Conservation (phyloP, 2,113 vertebrate species). For the Scalopus aquaticus region DNA sequence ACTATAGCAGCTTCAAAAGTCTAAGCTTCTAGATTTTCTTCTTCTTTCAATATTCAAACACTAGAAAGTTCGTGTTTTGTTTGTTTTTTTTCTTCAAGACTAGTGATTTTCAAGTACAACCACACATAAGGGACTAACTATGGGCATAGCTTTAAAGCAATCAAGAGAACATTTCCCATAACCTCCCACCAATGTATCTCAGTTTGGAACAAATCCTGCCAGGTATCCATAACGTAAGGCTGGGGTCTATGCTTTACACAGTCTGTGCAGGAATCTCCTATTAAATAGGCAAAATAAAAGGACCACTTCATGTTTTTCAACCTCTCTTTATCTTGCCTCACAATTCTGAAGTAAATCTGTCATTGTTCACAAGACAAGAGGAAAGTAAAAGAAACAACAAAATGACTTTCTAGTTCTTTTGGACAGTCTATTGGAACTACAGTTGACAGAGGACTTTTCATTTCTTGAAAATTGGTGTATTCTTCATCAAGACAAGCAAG, state of each 20-base stretch:
- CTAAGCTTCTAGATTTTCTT: not conserved
- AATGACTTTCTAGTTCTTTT: not conserved
- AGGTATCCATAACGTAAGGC: not conserved
- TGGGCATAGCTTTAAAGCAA: not conserved
- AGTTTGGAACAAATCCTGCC: not conserved
- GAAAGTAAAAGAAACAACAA: not conserved
- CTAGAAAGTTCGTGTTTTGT: not conserved
- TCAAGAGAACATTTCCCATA: not conserved
- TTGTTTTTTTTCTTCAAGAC: not conserved
- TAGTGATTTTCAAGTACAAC: slow-evolving; percentile 26
- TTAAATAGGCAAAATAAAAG: not conserved
- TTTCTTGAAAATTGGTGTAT: slow-evolving; percentile 28
- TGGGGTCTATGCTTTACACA: not conserved
- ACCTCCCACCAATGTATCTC: not conserved
- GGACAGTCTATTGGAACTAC: not conserved
- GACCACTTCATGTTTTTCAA: not conserved
- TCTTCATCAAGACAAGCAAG: not conserved
- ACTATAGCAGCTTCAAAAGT: not conserved
- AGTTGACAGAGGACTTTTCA: not conserved
- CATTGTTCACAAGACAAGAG: not conserved
- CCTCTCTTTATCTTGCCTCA: not conserved
- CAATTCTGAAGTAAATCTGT: not conserved
- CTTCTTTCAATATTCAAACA: not conserved
- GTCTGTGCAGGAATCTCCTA: not conserved
- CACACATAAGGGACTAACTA: not conserved